These are phyloP conservation scores for Egretta garzetta DNA, from an alignment of 2,113 vertebrate genomes.

Conservation along the genomic window DNA sequence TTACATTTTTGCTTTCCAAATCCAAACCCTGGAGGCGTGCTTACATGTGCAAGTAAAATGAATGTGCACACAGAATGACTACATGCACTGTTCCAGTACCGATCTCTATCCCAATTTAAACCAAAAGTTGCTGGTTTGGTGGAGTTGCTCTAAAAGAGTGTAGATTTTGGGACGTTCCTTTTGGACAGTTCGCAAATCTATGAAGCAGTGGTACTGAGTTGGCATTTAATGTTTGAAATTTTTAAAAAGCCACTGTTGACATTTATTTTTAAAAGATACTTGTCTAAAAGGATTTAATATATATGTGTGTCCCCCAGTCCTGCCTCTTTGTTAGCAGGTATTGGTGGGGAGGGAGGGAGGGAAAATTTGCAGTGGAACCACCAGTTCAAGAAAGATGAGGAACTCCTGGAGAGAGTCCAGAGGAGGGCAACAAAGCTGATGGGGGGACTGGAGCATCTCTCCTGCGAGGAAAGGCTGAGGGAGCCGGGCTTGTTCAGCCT, in stretches of 20 bases:
- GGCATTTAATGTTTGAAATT: neutral
- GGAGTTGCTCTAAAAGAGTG: neutral
- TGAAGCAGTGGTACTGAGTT: neutral
- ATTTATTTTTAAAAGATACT: neutral
- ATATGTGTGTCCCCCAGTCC: neutral
- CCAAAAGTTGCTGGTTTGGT: neutral
- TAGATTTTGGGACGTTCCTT: neutral
- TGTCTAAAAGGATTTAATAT: neutral
- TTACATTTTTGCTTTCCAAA: constrained; percentile 61
- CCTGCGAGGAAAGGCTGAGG: too few relatives aligned
- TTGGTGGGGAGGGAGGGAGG: neutral
- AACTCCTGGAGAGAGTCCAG: too few relatives aligned
- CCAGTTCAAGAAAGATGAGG: too few relatives aligned
- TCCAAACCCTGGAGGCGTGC: constrained; percentile 50
- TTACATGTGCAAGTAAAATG: constrained; percentile 32
- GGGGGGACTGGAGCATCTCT: too few relatives aligned
- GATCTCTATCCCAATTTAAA: neutral
- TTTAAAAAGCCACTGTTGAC: neutral
- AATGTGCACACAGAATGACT: neutral
- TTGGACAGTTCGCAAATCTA: neutral
- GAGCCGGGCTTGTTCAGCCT: too few relatives aligned
- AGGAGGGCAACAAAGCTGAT: too few relatives aligned
- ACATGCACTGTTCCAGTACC: neutral
- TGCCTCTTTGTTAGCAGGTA: neutral
- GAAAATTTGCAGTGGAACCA: neutral